phyloP scores from a whole-genome alignment of 64 coral and sea anemone genomes.

The Astreopora myriophthalma region DNA sequence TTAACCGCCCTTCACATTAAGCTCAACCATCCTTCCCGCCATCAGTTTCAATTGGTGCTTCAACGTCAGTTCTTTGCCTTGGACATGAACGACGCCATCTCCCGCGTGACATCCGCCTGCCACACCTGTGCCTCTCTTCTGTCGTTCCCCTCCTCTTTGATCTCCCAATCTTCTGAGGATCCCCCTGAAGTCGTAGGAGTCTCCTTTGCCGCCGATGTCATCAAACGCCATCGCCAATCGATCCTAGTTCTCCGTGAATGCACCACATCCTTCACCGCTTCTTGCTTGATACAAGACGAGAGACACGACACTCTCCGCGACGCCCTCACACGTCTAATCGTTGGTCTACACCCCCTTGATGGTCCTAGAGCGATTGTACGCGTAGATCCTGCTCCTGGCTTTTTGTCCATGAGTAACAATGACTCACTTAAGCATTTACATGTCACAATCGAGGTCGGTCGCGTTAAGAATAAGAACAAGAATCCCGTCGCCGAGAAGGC shows the following conservation, averaged over 20 bases:
- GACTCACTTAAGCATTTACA: not conserved
- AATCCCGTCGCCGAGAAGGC: conserved; percentile 29
- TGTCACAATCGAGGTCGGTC: conserved; percentile 9
- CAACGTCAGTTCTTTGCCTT: conserved; percentile 48
- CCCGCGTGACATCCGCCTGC: conserved; percentile 13
- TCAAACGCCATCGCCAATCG: not conserved
- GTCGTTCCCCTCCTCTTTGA: not conserved
- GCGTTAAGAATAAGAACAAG: conserved; percentile 4
- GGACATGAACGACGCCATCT: conserved; percentile 24
- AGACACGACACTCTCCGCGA: conserved; percentile 48
- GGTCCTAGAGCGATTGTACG: conserved; percentile 37
- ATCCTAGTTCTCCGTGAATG: conserved; percentile 43
- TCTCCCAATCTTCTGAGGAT: conserved; percentile 32
- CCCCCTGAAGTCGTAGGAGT: conserved; percentile 30
- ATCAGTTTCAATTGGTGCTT: conserved; percentile 34
- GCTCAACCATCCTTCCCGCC: conserved; percentile 26
- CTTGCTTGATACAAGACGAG: conserved; percentile 22
- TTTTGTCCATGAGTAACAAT: conserved; percentile 17
- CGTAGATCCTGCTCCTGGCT: conserved; percentile 68
- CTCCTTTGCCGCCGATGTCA: conserved; percentile 31
- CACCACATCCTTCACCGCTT: conserved; percentile 4
- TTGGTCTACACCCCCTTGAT: conserved; percentile 56
- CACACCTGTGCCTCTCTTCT: conserved; percentile 29
- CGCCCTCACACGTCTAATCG: conserved; percentile 36
- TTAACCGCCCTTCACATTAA: conserved; percentile 48